Percentiles rank a stretch among this genome's conserved stretches.
Evolutionary conservation across 1,140 invertebrate genomes (phyloP).

Genomic region (Calosoma granatense): DNA sequence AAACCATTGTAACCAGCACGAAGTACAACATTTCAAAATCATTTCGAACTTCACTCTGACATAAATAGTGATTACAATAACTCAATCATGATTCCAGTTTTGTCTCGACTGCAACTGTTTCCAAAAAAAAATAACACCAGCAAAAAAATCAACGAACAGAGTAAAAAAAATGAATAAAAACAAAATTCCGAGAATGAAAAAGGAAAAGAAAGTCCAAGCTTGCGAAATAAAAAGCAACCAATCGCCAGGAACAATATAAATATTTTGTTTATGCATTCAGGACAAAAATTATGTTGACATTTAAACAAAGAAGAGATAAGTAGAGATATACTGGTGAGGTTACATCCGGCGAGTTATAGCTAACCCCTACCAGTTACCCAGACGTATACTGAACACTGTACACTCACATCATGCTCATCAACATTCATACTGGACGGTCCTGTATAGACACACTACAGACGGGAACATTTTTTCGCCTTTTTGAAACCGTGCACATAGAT

Average conservation of each 20-base stretch:
- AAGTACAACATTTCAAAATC: neutral
- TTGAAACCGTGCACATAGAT: too few species aligned
- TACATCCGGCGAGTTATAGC: neutral
- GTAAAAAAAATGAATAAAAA: too few species aligned
- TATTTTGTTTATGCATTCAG: neutral
- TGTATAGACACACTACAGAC: neutral
- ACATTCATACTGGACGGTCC: too few species aligned
- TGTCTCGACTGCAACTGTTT: neutral
- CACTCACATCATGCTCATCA: too few species aligned
- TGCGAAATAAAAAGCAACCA: neutral
- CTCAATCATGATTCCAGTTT: neutral
- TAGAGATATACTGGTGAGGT: neutral
- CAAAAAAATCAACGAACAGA: neutral
- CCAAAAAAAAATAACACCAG: neutral
- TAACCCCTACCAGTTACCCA: neutral
- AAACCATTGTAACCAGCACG: too few species aligned
- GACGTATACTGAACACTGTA: neutral
- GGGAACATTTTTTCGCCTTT: neutral
- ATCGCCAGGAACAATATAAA: neutral
- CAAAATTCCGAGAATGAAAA: neutral
- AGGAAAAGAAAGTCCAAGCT: neutral
- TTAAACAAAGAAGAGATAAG: neutral
- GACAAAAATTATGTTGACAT: neutral
- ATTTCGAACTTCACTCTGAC: neutral
- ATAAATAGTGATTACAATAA: neutral